Percentiles rank a stretch among this genome's conserved stretches.
phyloP scores from a whole-genome alignment of 1,140 invertebrate genomes.

The Orchestia grillus region DNA sequence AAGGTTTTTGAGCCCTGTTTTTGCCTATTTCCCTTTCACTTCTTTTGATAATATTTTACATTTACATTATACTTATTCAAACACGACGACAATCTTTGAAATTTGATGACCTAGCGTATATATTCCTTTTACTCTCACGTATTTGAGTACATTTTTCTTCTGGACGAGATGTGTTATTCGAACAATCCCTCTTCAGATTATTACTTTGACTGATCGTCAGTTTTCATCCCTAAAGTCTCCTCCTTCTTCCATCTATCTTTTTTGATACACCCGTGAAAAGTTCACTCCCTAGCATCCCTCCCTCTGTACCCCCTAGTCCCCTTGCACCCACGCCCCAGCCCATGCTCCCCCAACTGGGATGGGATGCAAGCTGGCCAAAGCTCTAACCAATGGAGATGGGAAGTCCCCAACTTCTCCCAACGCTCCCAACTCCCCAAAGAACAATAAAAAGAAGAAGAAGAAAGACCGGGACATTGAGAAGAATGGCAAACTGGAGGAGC shows the following conservation, averaged over 20 bases:
- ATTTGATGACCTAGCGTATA: background rate
- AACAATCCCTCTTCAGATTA: background rate
- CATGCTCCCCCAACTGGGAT: constrained; percentile 54
- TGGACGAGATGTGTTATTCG: background rate
- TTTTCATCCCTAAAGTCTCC: background rate
- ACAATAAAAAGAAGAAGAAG: constrained; percentile 60
- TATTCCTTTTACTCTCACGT: background rate
- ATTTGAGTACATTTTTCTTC: background rate
- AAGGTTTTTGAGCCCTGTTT: background rate
- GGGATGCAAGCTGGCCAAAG: constrained; percentile 65
- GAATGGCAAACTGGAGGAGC: constrained; percentile 67
- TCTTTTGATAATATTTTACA: background rate
- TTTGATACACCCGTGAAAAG: background rate
- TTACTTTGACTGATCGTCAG: background rate
- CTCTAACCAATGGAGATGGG: constrained; percentile 20
- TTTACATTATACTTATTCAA: background rate
- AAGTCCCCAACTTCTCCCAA: constrained; percentile 43
- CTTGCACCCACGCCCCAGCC: background rate
- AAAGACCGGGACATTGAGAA: constrained; percentile 62
- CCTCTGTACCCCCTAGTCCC: background rate
- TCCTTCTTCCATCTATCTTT: background rate
- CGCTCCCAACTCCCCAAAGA: constrained; percentile 31
- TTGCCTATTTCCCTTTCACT: background rate
- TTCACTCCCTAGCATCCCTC: background rate
- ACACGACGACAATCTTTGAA: background rate